Evolutionary conservation across 1,140 invertebrate species (phyloP).

Genomic region (Tribolium madens): DNA sequence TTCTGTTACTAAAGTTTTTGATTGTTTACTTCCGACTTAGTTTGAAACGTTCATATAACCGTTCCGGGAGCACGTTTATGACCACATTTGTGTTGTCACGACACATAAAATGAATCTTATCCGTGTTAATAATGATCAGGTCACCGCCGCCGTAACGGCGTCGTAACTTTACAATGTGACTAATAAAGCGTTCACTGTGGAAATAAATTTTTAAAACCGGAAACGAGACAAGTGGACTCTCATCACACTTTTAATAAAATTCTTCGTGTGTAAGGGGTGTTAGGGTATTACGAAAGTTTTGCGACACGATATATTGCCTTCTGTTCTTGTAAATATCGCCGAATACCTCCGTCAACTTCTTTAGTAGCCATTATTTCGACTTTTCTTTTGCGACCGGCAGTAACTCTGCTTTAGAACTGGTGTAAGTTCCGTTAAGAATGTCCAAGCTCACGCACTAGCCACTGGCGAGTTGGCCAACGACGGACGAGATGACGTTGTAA

Average conservation of each 20-base stretch:
- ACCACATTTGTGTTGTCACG: slow-evolving; percentile 5
- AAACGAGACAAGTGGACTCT: background rate
- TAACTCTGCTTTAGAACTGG: slow-evolving; percentile 24
- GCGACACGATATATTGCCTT: slow-evolving; percentile 26
- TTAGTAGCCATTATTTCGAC: slow-evolving; percentile 34
- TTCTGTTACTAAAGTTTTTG: background rate
- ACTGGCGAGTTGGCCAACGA: background rate
- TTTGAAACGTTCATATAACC: background rate
- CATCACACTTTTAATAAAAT: background rate
- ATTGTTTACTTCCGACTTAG: background rate
- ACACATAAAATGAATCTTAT: slow-evolving; percentile 18
- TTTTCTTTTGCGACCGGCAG: slow-evolving; percentile 13
- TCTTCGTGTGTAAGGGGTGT: background rate
- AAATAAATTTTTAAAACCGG: background rate
- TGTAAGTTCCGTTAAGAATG: slow-evolving; percentile 28
- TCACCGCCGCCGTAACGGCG: slow-evolving; percentile 17
- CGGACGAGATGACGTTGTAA: slow-evolving; percentile 8
- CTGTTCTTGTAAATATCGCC: slow-evolving; percentile 32
- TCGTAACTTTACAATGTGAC: slow-evolving; percentile 37
- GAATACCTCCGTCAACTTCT: slow-evolving; percentile 36
- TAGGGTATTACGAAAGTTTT: slow-evolving; percentile 20
- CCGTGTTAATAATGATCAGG: slow-evolving; percentile 27
- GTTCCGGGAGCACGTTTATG: background rate
- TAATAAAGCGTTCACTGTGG: slow-evolving; percentile 2
- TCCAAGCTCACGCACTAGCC: slow-evolving; percentile 3